Base-by-base conservation (phyloP, 2,113 vertebrate species). In the Tretioscincus oriximinensis region DNA sequence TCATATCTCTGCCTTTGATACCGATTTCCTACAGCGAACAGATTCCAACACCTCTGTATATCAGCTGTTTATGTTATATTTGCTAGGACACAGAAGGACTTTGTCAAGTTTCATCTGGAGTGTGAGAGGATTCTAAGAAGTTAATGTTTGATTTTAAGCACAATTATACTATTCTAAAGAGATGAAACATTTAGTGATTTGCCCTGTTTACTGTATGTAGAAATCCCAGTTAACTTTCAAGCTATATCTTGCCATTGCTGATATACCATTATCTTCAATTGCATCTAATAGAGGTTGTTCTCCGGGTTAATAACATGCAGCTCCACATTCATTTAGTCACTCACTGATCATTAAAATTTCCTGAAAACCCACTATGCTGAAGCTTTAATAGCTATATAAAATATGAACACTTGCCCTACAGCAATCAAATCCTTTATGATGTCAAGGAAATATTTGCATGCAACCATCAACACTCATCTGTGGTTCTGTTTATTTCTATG, bases 301-400 rank as follows among this genome's bases (percentile, higher is more conserved):
- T 85, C 84, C 82, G 87, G 80, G 88, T 92, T 95, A 95, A 95
- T 87, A 93, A 85, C 83, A 83, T 92, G 72, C 86, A 92, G 88
- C 80, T 92, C 88, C 74, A 81, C 83, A 84, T 90, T 91, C 90
- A 92, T 90, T 90, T 92, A 93, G 90, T 90, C 85, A 89, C 78
- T 88, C 84, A 69, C 81, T 89, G 85, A 91, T 90, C 90, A 91
- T 92, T 92, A 90, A 90, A 90, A 90, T 83, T 83, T 82, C 87
- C 87, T 88, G 81, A 82, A 92, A 90, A 64, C 80, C 85, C 86
- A 88, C 80, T 87, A 82, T 88, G 78, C 75, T 84, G 85, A 87
- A 87, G 87, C 84, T 89, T 88, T 92, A 90, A 90, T 78, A 85
- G 86, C 86, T 85, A 84, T 85, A 84, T 71, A 89, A 67, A 82